A percentile compares a stretch with the other conserved stretches of the same genome.
phyloP scores from a whole-genome alignment of 2,888 invertebrate genomes.

The Periphyllus acericola region DNA sequence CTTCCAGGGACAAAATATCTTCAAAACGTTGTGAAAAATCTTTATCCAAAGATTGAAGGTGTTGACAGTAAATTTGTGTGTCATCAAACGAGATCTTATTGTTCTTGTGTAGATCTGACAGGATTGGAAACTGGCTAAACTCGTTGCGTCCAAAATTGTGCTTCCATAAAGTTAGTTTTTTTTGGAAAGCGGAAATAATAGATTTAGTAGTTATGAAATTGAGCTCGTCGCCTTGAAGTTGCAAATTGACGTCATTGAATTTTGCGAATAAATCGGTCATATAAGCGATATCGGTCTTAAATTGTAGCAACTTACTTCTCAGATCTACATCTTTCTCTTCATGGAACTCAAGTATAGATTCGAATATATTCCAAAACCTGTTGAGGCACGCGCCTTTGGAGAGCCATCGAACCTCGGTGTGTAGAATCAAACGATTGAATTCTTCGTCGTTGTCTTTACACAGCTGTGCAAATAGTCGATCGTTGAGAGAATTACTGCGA shows the following conservation, averaged over 20 bases:
- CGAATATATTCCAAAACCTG: too few relatives aligned
- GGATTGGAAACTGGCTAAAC: conserved; percentile 4
- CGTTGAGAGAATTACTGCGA: too few relatives aligned
- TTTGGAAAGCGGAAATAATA: conserved; percentile 6
- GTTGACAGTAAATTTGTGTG: conserved; percentile 3
- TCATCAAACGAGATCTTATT: not conserved
- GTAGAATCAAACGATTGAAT: too few relatives aligned
- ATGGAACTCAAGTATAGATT: too few relatives aligned
- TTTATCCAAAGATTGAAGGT: not conserved
- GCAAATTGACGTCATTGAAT: not conserved
- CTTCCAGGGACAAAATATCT: not conserved
- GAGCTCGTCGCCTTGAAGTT: conserved; percentile 1
- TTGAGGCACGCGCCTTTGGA: too few relatives aligned
- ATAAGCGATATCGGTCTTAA: not conserved
- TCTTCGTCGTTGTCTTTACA: too few relatives aligned
- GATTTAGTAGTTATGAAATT: not conserved
- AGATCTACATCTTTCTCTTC: too few relatives aligned
- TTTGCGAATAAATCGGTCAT: conserved; percentile 1
- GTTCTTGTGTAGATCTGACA: not conserved
- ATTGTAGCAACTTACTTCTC: conserved; percentile 2
- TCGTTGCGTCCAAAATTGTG: not conserved
- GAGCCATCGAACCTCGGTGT: too few relatives aligned
- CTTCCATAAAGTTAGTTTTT: not conserved
- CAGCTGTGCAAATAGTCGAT: too few relatives aligned
- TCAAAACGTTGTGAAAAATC: not conserved